These are phyloP conservation scores for Chlorodrepanis virens DNA, from an alignment of 2,113 vertebrate species.

Conservation along the genomic window DNA sequence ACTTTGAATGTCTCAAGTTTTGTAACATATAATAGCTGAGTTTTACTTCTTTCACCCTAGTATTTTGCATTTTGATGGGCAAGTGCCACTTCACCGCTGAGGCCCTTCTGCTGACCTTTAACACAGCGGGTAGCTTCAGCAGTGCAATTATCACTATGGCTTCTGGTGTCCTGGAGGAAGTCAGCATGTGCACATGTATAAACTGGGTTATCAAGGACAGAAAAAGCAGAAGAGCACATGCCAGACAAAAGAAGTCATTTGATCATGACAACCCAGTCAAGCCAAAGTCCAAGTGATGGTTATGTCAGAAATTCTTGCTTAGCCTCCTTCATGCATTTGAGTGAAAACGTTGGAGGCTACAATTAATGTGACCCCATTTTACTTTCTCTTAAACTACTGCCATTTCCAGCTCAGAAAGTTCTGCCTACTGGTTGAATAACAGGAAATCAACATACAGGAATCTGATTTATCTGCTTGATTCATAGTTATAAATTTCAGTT, in stretches of 20 bases:
- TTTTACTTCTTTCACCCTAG: slow-evolving; percentile 67
- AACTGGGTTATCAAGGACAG: slow-evolving; percentile 7
- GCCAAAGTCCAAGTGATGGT: background rate
- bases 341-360: background rate
- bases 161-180: slow-evolving; percentile 52
- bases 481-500: background rate
- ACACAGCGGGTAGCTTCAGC: slow-evolving; percentile 23
- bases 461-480: background rate
- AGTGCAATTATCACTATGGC: slow-evolving; percentile 35
- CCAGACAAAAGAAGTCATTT: slow-evolving; percentile 6
- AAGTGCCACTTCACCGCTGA: slow-evolving; percentile 64
- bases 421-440: background rate
- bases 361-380: background rate
- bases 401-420: background rate
- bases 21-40: slow-evolving; percentile 69
- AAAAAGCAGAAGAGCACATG: background rate
- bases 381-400: background rate
- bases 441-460: background rate
- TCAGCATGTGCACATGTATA: background rate
- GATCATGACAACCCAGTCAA: slow-evolving; percentile 27
- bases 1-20: slow-evolving; percentile 71
- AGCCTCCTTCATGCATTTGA: background rate
- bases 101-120: slow-evolving; percentile 61
- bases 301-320: background rate
- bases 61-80: slow-evolving; percentile 71